A percentile compares a stretch with the other conserved stretches of the same genome.
These are phyloP conservation scores for Pachyseris speciosa DNA, from an alignment of 64 coral and sea anemone species.

Conservation along the genomic window DNA sequence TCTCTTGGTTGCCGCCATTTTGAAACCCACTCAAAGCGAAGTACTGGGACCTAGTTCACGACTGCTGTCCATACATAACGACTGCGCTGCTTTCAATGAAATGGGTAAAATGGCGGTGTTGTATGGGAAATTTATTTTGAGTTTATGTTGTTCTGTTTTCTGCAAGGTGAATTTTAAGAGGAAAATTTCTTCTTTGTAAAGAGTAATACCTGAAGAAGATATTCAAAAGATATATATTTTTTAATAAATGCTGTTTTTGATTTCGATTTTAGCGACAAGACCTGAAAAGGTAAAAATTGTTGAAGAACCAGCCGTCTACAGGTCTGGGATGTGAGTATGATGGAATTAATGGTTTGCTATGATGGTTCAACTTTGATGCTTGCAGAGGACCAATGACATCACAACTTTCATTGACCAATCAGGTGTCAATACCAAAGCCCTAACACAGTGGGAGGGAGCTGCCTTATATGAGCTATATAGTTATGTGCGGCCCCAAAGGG, in stretches of 20 bases:
- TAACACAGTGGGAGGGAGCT: too few relatives aligned
- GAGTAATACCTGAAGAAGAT: neutral
- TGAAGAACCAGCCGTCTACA: conserved; percentile 84
- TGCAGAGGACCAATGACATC: neutral
- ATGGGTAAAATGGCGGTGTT: neutral
- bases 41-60: conserved; percentile 26
- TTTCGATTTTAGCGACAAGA: neutral
- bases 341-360: neutral
- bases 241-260: neutral
- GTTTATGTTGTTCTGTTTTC: conserved; percentile 11
- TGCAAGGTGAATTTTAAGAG: conserved; percentile 24
- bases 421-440: too few relatives aligned
- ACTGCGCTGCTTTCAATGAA: neutral
- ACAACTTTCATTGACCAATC: too few relatives aligned
- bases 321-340: conserved; percentile 61
- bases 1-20: conserved; percentile 65
- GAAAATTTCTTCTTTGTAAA: neutral
- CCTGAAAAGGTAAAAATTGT: conserved; percentile 82
- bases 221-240: neutral
- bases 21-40: neutral
- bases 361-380: neutral
- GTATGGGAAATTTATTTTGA: neutral
- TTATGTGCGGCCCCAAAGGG: too few relatives aligned
- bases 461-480: too few relatives aligned
- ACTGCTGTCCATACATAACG: neutral